phyloP scores from a whole-genome alignment of 2,888 invertebrate species.

The Cynaeus angustus region DNA sequence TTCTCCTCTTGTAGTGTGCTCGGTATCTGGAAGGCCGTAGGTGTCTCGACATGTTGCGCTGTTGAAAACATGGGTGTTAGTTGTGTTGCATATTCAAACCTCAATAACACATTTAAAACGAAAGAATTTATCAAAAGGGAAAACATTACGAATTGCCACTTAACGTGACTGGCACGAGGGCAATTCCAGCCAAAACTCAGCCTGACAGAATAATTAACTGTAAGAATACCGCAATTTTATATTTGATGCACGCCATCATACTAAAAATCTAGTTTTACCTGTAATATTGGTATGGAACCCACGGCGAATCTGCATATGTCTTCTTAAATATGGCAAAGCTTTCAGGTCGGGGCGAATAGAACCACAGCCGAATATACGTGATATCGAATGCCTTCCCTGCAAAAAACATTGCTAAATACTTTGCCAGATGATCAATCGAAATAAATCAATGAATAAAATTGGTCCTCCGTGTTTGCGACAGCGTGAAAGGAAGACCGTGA shows the following conservation, averaged over 20 bases:
- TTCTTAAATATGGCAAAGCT: constrained; percentile 97
- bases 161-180: constrained; percentile 20
- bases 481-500: constrained; percentile 42
- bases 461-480: constrained; percentile 4
- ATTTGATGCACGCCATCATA: too few relatives aligned
- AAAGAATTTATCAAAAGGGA: too few relatives aligned
- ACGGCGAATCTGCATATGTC: constrained; percentile 82
- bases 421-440: not conserved
- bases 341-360: constrained; percentile 96
- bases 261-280: constrained; percentile 72
- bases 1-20: constrained; percentile 79
- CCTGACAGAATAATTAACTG: constrained; percentile 4
- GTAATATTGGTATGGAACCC: constrained; percentile 94
- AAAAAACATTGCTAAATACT: constrained; percentile 59
- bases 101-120: not conserved
- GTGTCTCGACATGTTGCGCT: constrained; percentile 95
- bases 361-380: constrained; percentile 94
- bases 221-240: not conserved
- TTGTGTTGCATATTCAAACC: constrained; percentile 30
- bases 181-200: constrained; percentile 2
- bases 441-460: constrained; percentile 17
- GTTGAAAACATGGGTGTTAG: constrained; percentile 51
- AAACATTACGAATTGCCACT: too few relatives aligned
- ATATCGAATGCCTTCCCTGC: constrained; percentile 97
- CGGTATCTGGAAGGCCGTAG: constrained; percentile 87